Evolutionary conservation across 92 coral and sea anemone species (phyloP), one percentile per base, ranked within the genome.

Genomic region (Phymanthus crucifer): DNA sequence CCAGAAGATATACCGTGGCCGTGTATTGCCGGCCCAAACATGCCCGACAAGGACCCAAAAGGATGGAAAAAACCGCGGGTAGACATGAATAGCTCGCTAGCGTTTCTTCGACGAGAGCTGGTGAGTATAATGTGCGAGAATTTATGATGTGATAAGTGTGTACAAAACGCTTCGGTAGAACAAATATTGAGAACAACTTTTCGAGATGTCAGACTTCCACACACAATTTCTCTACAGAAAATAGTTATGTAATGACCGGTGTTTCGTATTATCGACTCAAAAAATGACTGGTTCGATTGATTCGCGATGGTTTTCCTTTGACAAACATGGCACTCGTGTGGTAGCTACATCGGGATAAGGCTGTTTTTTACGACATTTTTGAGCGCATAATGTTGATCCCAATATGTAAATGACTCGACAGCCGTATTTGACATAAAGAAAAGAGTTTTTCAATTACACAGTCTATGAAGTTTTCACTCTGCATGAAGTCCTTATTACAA

Each of bases 1-100:
- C 24, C 52, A 16, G 65, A 54, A 14, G 64, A 29, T 3, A 64
- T 81, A 34, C 34, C 47, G 5, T 89, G 92, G 92, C 92, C 92
- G 32, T 71, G 87, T 4, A 72, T 76, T 4, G 84, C 81, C 4
- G 92, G 89, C 10, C 89, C 89, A 0, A 76, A 40, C 35, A 78
- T 85, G 40, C 85, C 88, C 3, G 87, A 89, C 6, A 77, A 37
- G 18, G 46, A 81, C 66, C 71, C 78, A 24, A 73, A 81, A 73
- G 69, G 65, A 23, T 73, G 61, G 72, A 82, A 89, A 72, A 45
- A 76, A 16, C 73, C 75, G 1, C 24, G 57, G 16, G 69, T 75
- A 5, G 83, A 89, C 83, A 86, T 89, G 88, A 74, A 79, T 43
- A 83, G 72, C 67, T 89, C 93, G 4, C 64, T 89, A 45, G 90